These are phyloP conservation scores for Hydra vulgaris DNA, from an alignment of 30 jellyfish, hydroid and myxozoan genomes.

Conservation along the genomic window DNA sequence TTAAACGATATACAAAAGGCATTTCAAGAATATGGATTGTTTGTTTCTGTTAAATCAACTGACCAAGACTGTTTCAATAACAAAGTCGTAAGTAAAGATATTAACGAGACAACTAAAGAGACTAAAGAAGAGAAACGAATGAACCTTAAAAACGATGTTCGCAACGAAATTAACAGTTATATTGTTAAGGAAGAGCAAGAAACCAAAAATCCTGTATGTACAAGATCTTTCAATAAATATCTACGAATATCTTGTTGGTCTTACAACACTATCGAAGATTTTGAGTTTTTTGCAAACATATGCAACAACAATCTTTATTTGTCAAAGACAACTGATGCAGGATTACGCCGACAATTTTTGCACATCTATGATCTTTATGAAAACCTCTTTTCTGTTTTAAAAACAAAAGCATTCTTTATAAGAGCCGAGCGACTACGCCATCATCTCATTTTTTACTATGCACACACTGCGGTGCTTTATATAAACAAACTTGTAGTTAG, in stretches of 20 bases:
- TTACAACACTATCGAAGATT: constrained; percentile 17
- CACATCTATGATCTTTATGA: constrained; percentile 17
- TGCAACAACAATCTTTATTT: constrained; percentile 7
- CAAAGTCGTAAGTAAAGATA: neutral
- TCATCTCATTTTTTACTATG: constrained; percentile 25
- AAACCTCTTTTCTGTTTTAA: constrained; percentile 16
- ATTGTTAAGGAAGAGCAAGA: neutral
- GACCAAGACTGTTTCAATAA: constrained; percentile 12
- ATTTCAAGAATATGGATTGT: constrained; percentile 24
- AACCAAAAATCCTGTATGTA: neutral
- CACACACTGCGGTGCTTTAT: constrained; percentile 32
- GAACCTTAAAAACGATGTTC: neutral
- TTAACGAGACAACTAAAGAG: neutral
- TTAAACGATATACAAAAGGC: constrained; percentile 17
- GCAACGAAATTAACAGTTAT: neutral
- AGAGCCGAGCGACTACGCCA: constrained; percentile 33
- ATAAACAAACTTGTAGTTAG: constrained; percentile 28
- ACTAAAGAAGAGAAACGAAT: neutral
- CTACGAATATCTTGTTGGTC: constrained; percentile 28
- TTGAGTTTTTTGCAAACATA: neutral
- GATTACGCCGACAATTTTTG: constrained; percentile 11
- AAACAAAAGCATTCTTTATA: constrained; percentile 16
- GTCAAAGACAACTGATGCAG: constrained; percentile 1
- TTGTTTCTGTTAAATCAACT: constrained; percentile 9
- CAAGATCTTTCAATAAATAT: neutral